Base-by-base conservation (phyloP, 1,140 invertebrate species). In the Pseudobourletiella spinata region DNA sequence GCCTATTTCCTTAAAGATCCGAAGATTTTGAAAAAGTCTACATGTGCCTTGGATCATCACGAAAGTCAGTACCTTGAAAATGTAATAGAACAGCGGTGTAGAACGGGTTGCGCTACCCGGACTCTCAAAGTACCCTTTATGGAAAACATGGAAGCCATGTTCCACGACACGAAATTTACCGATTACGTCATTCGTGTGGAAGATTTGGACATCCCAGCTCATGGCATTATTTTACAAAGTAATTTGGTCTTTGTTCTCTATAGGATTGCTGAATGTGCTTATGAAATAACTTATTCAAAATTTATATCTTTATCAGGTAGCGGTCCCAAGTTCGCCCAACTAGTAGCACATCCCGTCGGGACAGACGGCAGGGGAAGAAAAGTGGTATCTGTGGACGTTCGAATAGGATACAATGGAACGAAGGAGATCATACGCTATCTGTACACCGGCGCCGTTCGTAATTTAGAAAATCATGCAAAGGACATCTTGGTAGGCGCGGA, bases 391-490 rank as follows among this genome's bases (percentile, higher is more conserved):
- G n/a, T n/a, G n/a, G n/a, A n/a, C n/a, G n/a, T 55, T 20, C 57
- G 55, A n/a, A 55, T 59, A 35, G 62, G 57, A 3, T 26, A 52
- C 15, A 51, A 60, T 18, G 42, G 30, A 16, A 20, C 35, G 3
- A 20, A 55, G 42, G 54, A 65, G 50, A 32, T 65, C 14, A n/a
- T 65, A 24, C 42, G 42, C 8, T 65, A 57, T 32, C 32, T 65
- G 56, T 65, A 65, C 29, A 65, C 63, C 1, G 52, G 58, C 0
- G n/a, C 26, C 16, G 58, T 61, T 1, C 42, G 57, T 18, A 44
- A 48, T 29, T 14, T 50, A 3, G 56, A 24, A 6, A 11, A 57
- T 4, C 6, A 55, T 4, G 62, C 39, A 32, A 22, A 64, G 35
- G 20, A 25, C n/a, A 52, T 65, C 0, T 57, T 65, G 6, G 14